Conservation (phyloP, 2,113 vertebrate species). For the Choloepus hoffmanni region DNA sequence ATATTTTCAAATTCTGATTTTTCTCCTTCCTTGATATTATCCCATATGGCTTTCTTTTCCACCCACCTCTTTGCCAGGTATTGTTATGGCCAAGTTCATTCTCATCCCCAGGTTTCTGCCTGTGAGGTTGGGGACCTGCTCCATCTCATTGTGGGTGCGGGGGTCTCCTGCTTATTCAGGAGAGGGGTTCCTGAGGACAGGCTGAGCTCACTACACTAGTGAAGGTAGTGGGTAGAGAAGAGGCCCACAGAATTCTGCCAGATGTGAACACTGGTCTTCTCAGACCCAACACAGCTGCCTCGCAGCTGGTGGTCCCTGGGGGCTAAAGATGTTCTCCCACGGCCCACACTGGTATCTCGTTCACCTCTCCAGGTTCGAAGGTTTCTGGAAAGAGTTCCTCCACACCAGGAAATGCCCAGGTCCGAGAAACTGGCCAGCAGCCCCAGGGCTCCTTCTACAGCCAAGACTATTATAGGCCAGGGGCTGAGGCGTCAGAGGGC, state of each 20-base stretch:
- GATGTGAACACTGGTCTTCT: neutral
- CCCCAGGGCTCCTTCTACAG: neutral
- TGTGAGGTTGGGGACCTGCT: neutral
- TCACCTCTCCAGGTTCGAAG: neutral
- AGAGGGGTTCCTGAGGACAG: neutral
- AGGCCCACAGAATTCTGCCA: neutral
- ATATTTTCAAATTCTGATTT: constrained; percentile 12
- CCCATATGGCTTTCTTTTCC: neutral
- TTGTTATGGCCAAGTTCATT: neutral
- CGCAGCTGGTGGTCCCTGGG: accelerated
- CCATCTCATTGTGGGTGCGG: neutral
- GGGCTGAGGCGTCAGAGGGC: neutral
- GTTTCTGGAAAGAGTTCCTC: neutral
- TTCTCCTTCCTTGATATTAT: neutral
- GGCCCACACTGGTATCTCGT: no score
- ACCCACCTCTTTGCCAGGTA: neutral
- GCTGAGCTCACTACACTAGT: accelerated
- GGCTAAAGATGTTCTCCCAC: accelerated
- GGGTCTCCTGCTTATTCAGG: no score
- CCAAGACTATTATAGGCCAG: accelerated
- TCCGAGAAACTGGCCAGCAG: neutral
- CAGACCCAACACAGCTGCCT: neutral
- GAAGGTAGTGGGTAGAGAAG: neutral
- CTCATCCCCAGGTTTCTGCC: neutral
- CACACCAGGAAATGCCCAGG: neutral